Conservation (phyloP, 2,888 invertebrate species). For the Charanyca ferruginea region DNA sequence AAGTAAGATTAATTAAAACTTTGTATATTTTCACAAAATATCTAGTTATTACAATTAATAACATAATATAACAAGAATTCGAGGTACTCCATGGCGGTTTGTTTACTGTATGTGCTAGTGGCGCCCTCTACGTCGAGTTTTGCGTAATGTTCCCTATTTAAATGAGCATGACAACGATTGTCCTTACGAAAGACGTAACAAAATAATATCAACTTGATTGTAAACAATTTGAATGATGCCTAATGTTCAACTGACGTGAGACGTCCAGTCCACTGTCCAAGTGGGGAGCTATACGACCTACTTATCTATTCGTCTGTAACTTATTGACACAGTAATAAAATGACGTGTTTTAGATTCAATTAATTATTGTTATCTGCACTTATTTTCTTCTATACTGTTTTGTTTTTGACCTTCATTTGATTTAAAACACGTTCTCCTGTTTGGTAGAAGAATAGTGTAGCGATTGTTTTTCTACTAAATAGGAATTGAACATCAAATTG, state of each 20-base stretch:
- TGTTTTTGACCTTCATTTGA: constrained; percentile 34
- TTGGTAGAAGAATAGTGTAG: constrained; percentile 37
- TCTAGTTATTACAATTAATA: too few species aligned
- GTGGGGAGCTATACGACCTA: constrained; percentile 40
- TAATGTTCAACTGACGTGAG: constrained; percentile 23
- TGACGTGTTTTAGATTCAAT: constrained; percentile 37
- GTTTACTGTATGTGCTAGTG: too few species aligned
- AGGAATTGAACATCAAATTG: constrained; percentile 57
- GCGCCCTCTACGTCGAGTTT: too few species aligned
- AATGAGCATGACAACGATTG: not conserved
- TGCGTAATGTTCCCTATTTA: too few species aligned
- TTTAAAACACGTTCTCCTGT: constrained; percentile 25
- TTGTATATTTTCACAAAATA: too few species aligned
- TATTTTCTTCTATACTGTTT: not conserved
- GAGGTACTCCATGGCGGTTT: too few species aligned
- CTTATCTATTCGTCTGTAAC: constrained; percentile 47
- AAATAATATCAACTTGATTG: constrained; percentile 14
- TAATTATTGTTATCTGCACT: constrained; percentile 6
- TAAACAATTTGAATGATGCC: constrained; percentile 12
- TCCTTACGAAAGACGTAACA: constrained; percentile 25
- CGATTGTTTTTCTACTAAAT: constrained; percentile 58
- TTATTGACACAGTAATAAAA: constrained; percentile 38
- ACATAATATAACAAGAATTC: too few species aligned
- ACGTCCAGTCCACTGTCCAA: constrained; percentile 9
- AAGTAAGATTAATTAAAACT: too few species aligned